Conservation (phyloP, 1,140 invertebrate species). For the Plutomurus gul region DNA sequence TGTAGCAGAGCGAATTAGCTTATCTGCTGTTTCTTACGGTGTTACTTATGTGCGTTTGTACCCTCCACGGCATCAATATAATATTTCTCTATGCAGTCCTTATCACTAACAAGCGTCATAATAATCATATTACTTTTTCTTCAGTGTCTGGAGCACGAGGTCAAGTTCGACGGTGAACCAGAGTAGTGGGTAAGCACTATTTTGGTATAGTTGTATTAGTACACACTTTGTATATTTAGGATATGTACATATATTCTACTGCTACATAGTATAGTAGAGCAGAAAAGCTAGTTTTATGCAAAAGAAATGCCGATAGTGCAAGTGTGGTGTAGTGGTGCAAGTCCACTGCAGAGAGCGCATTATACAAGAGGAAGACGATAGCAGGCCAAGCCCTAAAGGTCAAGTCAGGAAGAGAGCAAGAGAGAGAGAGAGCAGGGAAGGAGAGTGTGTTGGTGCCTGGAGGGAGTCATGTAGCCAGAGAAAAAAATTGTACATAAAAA, state of each 20-base stretch:
- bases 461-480: slow-evolving; percentile 6
- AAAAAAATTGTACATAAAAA: slow-evolving; percentile 22
- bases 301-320: not conserved
- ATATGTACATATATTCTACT: too few species aligned
- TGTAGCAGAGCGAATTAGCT: not conserved
- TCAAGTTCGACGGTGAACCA: not conserved
- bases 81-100: not conserved
- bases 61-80: not conserved
- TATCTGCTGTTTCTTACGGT: slow-evolving; percentile 12
- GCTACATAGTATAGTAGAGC: too few species aligned
- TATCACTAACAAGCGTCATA: not conserved
- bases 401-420: not conserved
- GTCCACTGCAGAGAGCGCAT: not conserved
- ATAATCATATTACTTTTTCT: not conserved
- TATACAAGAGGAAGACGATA: not conserved
- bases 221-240: too few species aligned
- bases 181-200: not conserved
- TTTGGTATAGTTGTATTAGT: too few species aligned
- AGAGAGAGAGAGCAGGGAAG: not conserved
- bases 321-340: not conserved
- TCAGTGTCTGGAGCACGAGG: not conserved
- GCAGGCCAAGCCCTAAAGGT: not conserved
- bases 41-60: not conserved
- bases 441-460: slow-evolving; percentile 32
- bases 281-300: too few species aligned